Conservation (phyloP, 2,797 vertebrate genomes). For the Sternarchorhynchus goeldii region DNA sequence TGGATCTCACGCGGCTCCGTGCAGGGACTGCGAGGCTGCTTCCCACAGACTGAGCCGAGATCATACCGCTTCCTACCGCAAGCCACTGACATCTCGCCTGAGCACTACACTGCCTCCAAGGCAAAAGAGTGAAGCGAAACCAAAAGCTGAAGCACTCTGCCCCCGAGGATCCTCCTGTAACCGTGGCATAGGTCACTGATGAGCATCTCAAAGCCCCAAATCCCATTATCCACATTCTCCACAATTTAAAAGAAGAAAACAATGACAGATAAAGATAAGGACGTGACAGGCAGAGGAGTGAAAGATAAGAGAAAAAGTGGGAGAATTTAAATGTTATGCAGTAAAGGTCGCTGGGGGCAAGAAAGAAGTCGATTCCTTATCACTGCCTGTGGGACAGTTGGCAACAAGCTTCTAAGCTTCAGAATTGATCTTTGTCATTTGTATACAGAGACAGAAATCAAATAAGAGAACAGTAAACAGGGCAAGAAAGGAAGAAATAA, state of each 20-base stretch:
- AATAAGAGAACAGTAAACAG: conserved; percentile 40
- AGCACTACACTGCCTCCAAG: background rate
- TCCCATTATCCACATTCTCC: conserved; percentile 29
- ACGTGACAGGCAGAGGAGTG: conserved; percentile 7
- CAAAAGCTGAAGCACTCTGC: background rate
- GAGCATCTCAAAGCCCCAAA: background rate
- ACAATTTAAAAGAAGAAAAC: conserved; percentile 15
- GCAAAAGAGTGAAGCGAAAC: background rate
- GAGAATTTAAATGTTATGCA: conserved; percentile 27
- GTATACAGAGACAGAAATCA: conserved; percentile 38
- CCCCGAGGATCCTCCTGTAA: conserved; percentile 1
- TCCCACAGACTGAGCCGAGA: conserved; percentile 21
- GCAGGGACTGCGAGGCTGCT: conserved; percentile 23
- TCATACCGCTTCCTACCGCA: background rate
- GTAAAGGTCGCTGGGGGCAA: conserved; percentile 36
- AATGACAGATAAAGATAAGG: conserved; percentile 25
- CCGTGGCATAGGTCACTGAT: conserved; percentile 11
- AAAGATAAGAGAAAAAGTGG: conserved; percentile 2
- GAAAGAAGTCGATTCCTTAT: conserved; percentile 23
- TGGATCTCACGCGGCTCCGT: conserved; percentile 7
- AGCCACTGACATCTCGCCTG: background rate
- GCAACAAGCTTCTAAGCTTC: conserved; percentile 31
- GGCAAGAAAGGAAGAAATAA: conserved; percentile 24
- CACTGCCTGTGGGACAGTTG: conserved; percentile 29
- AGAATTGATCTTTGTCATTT: conserved; percentile 48